Evolutionary conservation across 2,888 invertebrate species (phyloP).

Genomic region (Bombylius major): DNA sequence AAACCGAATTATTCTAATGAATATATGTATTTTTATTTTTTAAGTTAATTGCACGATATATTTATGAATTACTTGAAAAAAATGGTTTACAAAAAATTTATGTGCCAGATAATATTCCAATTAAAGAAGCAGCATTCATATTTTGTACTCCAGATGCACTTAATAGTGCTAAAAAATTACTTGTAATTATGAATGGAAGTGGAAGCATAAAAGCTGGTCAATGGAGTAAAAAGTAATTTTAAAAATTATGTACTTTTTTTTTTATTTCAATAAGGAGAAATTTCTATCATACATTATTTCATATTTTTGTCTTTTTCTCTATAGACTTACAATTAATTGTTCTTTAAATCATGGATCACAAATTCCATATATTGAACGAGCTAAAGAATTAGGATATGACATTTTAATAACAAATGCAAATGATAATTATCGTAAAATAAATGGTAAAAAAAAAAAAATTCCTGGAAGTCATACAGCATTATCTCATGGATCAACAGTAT

Average conservation of each 20-base stretch:
- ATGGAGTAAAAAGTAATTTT: slow-evolving; percentile 59
- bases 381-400: slow-evolving; percentile 49
- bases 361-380: slow-evolving; percentile 58
- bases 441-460: slow-evolving; percentile 39
- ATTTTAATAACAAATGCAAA: slow-evolving; percentile 64
- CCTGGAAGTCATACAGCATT: slow-evolving; percentile 45
- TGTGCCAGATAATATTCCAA: slow-evolving; percentile 42
- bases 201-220: slow-evolving; percentile 72
- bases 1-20: too few species aligned
- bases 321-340: slow-evolving; percentile 66
- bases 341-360: slow-evolving; percentile 60
- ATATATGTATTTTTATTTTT: neutral
- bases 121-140: slow-evolving; percentile 47
- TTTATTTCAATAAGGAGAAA: neutral
- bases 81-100: slow-evolving; percentile 42
- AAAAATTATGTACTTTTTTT: slow-evolving; percentile 8
- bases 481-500: slow-evolving; percentile 53
- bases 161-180: slow-evolving; percentile 43
- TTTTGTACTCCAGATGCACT: slow-evolving; percentile 53
- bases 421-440: slow-evolving; percentile 42
- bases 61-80: slow-evolving; percentile 52
- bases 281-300: neutral
- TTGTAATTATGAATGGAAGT: slow-evolving; percentile 64
- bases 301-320: neutral
- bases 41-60: slow-evolving; percentile 50